Conservation (phyloP, 2,888 invertebrate species). For the Lithodes maja region DNA sequence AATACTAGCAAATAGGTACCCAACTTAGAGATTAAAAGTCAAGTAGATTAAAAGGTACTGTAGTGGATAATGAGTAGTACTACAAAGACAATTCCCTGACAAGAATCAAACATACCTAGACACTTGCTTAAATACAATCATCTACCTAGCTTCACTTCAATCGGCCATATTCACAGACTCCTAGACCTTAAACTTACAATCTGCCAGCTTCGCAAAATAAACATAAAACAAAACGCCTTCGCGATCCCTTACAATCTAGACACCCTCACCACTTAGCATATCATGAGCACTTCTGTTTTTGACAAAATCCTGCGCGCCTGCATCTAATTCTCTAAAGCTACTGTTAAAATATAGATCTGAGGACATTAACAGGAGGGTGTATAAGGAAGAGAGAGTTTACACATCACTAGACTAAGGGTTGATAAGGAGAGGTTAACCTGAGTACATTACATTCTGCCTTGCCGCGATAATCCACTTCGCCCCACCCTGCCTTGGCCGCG, state of each 20-base stretch:
- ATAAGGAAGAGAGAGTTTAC: conserved; percentile 19
- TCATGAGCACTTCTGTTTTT: not conserved
- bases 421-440: conserved; percentile 42
- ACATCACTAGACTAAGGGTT: conserved; percentile 33
- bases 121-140: too few relatives aligned
- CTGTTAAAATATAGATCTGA: conserved; percentile 43
- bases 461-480: not conserved
- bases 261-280: not conserved
- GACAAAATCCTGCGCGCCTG: not conserved
- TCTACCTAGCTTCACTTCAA: too few relatives aligned
- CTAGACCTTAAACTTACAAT: not conserved
- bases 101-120: too few relatives aligned
- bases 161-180: not conserved
- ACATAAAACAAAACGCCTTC: too few relatives aligned
- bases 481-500: not conserved
- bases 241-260: not conserved
- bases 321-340: conserved; percentile 39
- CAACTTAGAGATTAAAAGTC: too few relatives aligned
- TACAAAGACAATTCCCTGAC: too few relatives aligned
- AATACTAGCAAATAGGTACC: too few relatives aligned
- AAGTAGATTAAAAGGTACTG: too few relatives aligned
- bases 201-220: not conserved
- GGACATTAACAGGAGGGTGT: conserved; percentile 36
- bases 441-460: conserved; percentile 27
- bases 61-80: too few relatives aligned